Conservation (phyloP, 2,113 vertebrate species). For the Colaptes auratus region DNA sequence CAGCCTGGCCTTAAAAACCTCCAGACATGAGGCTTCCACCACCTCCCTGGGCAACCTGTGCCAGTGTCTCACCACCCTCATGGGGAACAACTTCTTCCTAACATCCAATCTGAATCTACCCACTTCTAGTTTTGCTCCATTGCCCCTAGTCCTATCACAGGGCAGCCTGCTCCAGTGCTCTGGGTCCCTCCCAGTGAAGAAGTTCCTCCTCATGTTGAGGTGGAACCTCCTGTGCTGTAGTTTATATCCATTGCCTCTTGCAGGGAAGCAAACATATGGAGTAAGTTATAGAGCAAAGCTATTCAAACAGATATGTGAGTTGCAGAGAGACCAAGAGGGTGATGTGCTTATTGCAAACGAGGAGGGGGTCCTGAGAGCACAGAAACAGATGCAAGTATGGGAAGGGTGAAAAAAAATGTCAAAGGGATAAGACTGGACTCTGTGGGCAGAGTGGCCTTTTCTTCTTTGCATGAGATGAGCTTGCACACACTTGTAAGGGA, state of each 20-base stretch:
- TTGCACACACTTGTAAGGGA: not conserved
- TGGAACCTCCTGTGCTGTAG: too few relatives aligned
- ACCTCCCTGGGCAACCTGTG: too few relatives aligned
- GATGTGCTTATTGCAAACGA: not conserved
- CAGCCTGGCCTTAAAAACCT: too few relatives aligned
- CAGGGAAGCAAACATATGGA: slow-evolving; percentile 36
- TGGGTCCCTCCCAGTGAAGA: too few relatives aligned
- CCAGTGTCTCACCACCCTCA: too few relatives aligned
- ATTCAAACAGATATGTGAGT: not conserved
- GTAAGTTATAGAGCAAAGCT: not conserved
- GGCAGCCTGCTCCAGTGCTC: too few relatives aligned
- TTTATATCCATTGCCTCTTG: not conserved
- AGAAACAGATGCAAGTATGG: not conserved
- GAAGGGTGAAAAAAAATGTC: not conserved
- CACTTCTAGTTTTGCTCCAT: too few relatives aligned
- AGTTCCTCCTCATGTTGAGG: too few relatives aligned
- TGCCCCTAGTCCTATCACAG: too few relatives aligned
- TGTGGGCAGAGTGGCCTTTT: not conserved
- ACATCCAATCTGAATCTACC: too few relatives aligned
- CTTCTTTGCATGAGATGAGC: not conserved
- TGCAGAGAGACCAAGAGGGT: not conserved
- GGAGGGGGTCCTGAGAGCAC: not conserved
- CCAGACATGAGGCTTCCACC: too few relatives aligned
- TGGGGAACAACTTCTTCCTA: too few relatives aligned
- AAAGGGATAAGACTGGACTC: not conserved